Evolutionary conservation across 2,888 invertebrate species (phyloP), one percentile per base, ranked within the genome.

Genomic region (Orchestes rusci): DNA sequence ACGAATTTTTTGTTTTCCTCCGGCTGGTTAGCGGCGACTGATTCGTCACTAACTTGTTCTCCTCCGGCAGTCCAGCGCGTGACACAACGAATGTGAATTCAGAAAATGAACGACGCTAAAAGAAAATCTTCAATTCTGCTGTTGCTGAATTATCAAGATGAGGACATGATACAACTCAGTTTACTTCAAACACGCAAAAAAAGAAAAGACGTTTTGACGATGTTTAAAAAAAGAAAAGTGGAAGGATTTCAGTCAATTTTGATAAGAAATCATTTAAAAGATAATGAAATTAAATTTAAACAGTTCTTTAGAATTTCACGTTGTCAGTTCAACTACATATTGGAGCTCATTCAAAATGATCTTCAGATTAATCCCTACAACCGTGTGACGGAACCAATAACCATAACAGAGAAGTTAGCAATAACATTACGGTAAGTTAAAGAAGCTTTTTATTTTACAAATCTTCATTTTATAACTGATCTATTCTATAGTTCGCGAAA

Each of bases 231-330:
- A 10, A 30, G 12, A 12, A 5, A 30, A 30, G 4, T 30, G 12
- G 30, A 30, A 30, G 30, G 30, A 10, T 30, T 30, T 30, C 7
- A 30, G 30, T 30, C 30, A 10, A 30, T 30, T 30, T 30, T 30
- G 12, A 30, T 30, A 10, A 30, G 12, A 30, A 30, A 30, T 12
- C 30, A 30, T 30, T 30, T 30, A 30, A 30, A 12, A 10, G 30
- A 30, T 30, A 30, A 30, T 30, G 30, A 30, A 30, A 30, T 13
- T 8, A 30, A 30, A 10, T 30, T 30, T 30, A 30, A 30, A 30
- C 8, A 30, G 12, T 10, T 30, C 12, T 30, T 30, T 30, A 30
- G 30, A 30, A 30, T 30, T 30, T 30, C 30, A 10, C 30, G 30
- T 10, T 30, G 5, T 30, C 30, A 30, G 12, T 30, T 30, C 12